Evolutionary conservation across 2,113 vertebrate genomes (phyloP).

Genomic region (Pithys albifrons): DNA sequence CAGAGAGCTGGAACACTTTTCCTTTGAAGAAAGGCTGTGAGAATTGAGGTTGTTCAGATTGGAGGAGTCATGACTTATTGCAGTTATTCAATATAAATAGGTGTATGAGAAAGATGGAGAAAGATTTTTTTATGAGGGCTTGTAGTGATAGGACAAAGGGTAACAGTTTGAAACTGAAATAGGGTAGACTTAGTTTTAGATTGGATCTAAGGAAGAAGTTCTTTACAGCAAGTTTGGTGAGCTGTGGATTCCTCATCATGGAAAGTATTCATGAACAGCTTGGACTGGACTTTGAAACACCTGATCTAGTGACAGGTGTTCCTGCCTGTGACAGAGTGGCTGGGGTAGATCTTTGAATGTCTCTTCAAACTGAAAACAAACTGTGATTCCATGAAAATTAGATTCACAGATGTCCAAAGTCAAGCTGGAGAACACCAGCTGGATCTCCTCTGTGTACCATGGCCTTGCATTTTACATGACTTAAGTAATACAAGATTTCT

Average conservation of each 20-base stretch:
- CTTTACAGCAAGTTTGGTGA: not conserved
- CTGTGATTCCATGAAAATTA: not conserved
- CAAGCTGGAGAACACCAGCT: not conserved
- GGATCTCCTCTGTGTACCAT: not conserved
- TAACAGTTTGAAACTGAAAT: not conserved
- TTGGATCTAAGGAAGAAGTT: not conserved
- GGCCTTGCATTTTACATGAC: not conserved
- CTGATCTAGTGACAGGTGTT: not conserved
- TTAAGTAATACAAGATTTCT: not conserved
- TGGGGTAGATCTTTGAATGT: not conserved
- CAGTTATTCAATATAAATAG: not conserved
- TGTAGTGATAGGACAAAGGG: not conserved
- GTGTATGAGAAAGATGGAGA: not conserved
- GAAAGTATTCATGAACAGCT: accelerated
- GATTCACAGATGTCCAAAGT: not conserved
- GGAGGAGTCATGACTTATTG: not conserved
- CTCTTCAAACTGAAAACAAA: not conserved
- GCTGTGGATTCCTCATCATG: accelerated
- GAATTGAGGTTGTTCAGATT: not conserved
- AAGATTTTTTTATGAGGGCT: not conserved
- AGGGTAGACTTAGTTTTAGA: not conserved
- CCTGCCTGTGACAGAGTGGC: accelerated
- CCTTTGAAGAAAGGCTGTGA: not conserved
- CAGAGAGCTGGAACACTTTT: not conserved
- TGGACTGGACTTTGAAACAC: not conserved